A percentile compares a stretch with the other conserved stretches of the same genome.
phyloP scores from a whole-genome alignment of 2,113 vertebrate genomes.

The Varanus salvator region DNA sequence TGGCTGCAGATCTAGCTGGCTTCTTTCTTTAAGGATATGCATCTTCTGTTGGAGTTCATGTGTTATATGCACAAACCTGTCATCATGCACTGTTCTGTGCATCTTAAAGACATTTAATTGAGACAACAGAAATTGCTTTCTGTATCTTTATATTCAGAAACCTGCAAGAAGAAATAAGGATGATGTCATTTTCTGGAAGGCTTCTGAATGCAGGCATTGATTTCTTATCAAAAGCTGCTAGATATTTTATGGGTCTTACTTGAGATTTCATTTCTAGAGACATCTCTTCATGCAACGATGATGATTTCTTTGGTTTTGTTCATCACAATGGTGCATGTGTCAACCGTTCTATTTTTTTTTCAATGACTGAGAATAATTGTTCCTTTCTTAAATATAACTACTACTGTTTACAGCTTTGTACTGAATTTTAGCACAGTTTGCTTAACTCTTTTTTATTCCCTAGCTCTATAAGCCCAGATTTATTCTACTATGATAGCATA shows the following conservation, averaged over 20 bases:
- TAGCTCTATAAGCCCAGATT: background rate
- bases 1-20: constrained; percentile 52
- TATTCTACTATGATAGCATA: background rate
- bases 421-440: background rate
- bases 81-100: constrained; percentile 37
- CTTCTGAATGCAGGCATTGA: constrained; percentile 14
- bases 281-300: constrained; percentile 11
- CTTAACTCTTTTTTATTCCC: background rate
- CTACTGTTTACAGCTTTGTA: background rate
- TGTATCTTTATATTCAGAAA: background rate
- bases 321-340: background rate
- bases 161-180: background rate
- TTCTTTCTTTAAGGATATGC: constrained; percentile 20
- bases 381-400: background rate
- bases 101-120: constrained; percentile 1
- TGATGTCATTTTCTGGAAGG: background rate
- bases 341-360: background rate
- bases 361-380: constrained; percentile 11
- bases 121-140: constrained; percentile 2
- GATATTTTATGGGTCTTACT: constrained; percentile 4
- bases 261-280: constrained; percentile 23
- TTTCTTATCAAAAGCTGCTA: constrained; percentile 14
- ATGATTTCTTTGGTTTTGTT: background rate
- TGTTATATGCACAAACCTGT: constrained; percentile 26
- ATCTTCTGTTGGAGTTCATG: background rate